These are phyloP conservation scores for Galerucella nymphaeae DNA, from an alignment of 2,888 invertebrate genomes.

Conservation along the genomic window DNA sequence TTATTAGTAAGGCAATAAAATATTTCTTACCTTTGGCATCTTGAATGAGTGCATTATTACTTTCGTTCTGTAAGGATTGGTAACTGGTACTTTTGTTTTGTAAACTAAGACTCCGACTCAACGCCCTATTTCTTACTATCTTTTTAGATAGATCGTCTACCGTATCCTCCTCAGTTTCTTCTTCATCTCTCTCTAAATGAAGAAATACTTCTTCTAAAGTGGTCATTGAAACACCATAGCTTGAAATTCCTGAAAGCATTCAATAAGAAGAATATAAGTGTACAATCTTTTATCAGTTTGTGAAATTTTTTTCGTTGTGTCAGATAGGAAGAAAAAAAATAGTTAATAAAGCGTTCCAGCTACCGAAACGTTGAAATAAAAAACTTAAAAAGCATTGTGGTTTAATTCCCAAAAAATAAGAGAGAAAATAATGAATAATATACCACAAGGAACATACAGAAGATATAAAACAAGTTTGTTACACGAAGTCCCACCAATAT, in stretches of 20 bases:
- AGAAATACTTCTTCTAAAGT: constrained; percentile 88
- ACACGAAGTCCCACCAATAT: too few species aligned
- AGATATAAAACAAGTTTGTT: too few species aligned
- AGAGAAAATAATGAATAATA: too few species aligned
- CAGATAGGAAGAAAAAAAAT: too few species aligned
- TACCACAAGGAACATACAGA: too few species aligned
- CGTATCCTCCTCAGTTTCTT: constrained; percentile 74
- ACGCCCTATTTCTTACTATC: constrained; percentile 76
- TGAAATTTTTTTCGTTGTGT: too few species aligned
- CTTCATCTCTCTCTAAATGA: constrained; percentile 81
- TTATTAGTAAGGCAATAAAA: background rate
- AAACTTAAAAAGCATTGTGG: too few species aligned
- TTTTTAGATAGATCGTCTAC: constrained; percentile 81
- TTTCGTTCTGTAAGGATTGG: constrained; percentile 75
- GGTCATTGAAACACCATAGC: constrained; percentile 90
- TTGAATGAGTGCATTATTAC: constrained; percentile 50
- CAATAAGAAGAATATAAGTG: background rate
- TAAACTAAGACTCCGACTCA: constrained; percentile 77
- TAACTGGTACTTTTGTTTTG: constrained; percentile 82
- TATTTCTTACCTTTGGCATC: constrained; percentile 48
- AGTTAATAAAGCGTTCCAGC: too few species aligned
- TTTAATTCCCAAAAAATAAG: too few species aligned
- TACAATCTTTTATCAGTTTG: too few species aligned
- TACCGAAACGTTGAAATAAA: too few species aligned
- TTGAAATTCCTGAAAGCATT: constrained; percentile 72